Percentiles rank a stretch among this genome's conserved stretches.
Evolutionary conservation across 1,140 invertebrate species (phyloP).

Genomic region (Zelostemma sp.): DNA sequence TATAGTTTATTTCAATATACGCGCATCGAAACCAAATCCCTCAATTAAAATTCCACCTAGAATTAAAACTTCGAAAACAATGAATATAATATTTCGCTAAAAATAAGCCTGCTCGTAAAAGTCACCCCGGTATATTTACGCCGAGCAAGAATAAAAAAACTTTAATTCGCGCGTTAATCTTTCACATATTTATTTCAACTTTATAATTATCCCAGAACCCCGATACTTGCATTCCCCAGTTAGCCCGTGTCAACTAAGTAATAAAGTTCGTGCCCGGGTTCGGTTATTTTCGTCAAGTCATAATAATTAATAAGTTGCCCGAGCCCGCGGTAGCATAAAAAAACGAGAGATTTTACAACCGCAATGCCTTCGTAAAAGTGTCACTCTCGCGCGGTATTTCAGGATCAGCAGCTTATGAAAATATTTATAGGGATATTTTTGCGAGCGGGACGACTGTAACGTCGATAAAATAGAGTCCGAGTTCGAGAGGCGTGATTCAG

Average conservation of each 20-base stretch:
- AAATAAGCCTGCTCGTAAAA: background rate
- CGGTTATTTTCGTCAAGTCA: conserved; percentile 15
- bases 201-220: conserved; percentile 8
- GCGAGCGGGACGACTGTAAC: conserved; percentile 31
- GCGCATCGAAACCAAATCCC: background rate
- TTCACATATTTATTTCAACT: conserved; percentile 1
- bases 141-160: background rate
- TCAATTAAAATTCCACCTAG: background rate
- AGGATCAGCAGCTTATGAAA: conserved; percentile 41
- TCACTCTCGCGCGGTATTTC: conserved; percentile 35
- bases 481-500: conserved; percentile 31
- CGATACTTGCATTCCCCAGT: conserved; percentile 19
- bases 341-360: conserved; percentile 35
- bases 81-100: background rate
- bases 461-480: conserved; percentile 25
- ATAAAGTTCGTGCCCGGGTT: conserved; percentile 7
- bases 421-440: conserved; percentile 30
- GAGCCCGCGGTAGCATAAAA: conserved; percentile 22
- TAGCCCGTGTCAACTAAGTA: conserved; percentile 5
- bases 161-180: conserved; percentile 2
- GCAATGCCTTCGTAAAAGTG: conserved; percentile 44
- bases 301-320: conserved; percentile 37
- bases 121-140: background rate
- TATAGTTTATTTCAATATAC: background rate
- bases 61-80: background rate